Evolutionary conservation across 2,888 invertebrate genomes (phyloP).

Genomic region (Anoplius nigerrimus): DNA sequence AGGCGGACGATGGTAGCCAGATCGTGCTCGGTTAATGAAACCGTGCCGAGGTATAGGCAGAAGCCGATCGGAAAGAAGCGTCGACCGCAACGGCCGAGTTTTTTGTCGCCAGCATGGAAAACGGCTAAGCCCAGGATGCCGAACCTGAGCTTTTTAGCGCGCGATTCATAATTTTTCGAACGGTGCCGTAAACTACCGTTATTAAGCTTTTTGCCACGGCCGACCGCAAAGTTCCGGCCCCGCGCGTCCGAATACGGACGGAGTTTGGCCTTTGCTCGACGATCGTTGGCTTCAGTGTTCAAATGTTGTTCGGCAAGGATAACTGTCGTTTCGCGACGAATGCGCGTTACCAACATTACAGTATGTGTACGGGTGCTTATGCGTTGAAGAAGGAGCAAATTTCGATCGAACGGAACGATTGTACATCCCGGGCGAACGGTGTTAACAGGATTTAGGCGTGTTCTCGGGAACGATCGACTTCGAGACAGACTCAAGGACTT

Average conservation of each 20-base stretch:
- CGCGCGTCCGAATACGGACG: too few species aligned
- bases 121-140: conserved; percentile 28
- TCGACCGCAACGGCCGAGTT: conserved; percentile 57
- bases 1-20: background rate
- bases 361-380: too few species aligned
- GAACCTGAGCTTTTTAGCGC: conserved; percentile 49
- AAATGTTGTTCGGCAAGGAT: too few species aligned
- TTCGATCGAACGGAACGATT: too few species aligned
- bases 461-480: background rate
- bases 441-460: too few species aligned
- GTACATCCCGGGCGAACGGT: background rate
- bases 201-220: conserved; percentile 70
- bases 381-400: too few species aligned
- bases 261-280: too few species aligned
- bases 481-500: conserved; percentile 4
- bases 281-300: too few species aligned
- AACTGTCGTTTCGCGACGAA: too few species aligned
- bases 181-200: conserved; percentile 64
- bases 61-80: conserved; percentile 22
- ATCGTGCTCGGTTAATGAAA: background rate
- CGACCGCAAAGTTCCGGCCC: conserved; percentile 68
- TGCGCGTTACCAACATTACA: too few species aligned
- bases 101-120: conserved; percentile 41
- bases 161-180: conserved; percentile 69
- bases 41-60: conserved; percentile 11